Evolutionary conservation across 2,888 invertebrate species (phyloP).

Genomic region (Drosophila lutescens): DNA sequence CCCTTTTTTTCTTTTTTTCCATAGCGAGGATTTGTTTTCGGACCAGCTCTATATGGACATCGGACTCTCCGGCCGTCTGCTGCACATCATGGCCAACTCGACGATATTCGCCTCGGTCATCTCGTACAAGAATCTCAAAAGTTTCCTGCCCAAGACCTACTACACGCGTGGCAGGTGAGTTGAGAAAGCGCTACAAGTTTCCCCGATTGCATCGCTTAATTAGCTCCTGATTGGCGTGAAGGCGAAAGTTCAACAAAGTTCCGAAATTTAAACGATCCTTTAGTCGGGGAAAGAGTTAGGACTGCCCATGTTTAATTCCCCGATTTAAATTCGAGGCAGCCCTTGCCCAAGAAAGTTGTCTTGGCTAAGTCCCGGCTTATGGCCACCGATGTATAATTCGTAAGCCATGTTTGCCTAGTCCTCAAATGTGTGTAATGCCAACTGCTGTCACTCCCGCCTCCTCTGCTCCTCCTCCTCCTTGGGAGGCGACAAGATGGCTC

Average conservation of each 20-base stretch:
- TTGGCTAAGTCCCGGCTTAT: conserved; percentile 22
- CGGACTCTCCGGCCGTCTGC: conserved; percentile 78
- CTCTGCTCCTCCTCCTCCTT: background rate
- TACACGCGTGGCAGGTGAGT: conserved; percentile 84
- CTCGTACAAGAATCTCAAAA: conserved; percentile 84
- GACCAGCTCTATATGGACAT: conserved; percentile 84
- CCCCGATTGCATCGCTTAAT: conserved; percentile 13
- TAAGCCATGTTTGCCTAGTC: conserved; percentile 38
- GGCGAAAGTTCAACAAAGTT: conserved; percentile 12
- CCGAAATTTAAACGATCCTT: background rate
- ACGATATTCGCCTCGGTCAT: conserved; percentile 84
- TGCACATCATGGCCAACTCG: conserved; percentile 83
- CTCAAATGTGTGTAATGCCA: conserved; percentile 54
- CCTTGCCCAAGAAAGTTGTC: conserved; percentile 4
- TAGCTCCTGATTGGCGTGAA: conserved; percentile 1
- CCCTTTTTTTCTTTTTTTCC: background rate
- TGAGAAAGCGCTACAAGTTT: background rate
- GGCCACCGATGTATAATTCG: conserved; percentile 38
- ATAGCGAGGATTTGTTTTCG: conserved; percentile 83
- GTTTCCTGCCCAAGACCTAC: conserved; percentile 84
- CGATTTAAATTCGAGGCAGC: conserved; percentile 5
- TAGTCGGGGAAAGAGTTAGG: background rate
- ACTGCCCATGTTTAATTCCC: conserved; percentile 17
- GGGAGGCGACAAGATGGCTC: conserved; percentile 22
- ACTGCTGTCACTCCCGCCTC: conserved; percentile 48